These are phyloP conservation scores for Nasonia longicornis DNA, from an alignment of 1,140 invertebrate genomes.

Conservation along the genomic window DNA sequence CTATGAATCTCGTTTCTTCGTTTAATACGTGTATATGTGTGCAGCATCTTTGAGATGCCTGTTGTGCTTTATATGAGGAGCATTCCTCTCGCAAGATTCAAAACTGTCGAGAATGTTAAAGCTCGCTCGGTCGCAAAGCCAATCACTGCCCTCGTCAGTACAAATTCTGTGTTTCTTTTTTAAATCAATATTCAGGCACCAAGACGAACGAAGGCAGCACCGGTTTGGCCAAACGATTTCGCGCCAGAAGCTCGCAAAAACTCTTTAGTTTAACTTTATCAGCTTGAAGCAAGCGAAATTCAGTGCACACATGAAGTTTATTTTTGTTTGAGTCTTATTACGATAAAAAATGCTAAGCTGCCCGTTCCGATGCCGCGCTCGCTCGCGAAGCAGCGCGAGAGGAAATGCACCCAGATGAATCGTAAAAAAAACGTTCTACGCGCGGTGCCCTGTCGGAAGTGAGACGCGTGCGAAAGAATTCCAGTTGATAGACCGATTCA, in stretches of 20 bases:
- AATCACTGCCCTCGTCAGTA: background rate
- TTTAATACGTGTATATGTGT: background rate
- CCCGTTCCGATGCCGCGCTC: background rate
- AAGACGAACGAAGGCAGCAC: slow-evolving; percentile 21
- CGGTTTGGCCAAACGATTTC: background rate
- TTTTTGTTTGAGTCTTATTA: background rate
- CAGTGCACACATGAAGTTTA: background rate
- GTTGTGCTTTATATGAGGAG: slow-evolving; percentile 14
- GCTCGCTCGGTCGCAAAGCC: background rate
- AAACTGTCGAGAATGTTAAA: background rate
- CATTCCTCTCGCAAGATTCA: slow-evolving; percentile 1
- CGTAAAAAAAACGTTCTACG: background rate
- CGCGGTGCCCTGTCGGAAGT: background rate
- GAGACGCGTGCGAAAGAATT: slow-evolving; percentile 24
- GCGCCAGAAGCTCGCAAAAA: background rate
- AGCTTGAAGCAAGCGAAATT: slow-evolving; percentile 3
- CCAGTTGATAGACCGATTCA: slow-evolving; percentile 7
- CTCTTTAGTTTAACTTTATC: background rate
- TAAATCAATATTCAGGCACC: slow-evolving; percentile 25
- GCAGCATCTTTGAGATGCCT: slow-evolving; percentile 1
- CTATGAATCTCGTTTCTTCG: background rate
- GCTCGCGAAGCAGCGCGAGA: background rate
- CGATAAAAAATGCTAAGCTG: slow-evolving; percentile 13
- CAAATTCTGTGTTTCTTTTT: slow-evolving; percentile 11
- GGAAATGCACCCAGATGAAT: background rate